These are phyloP conservation scores for Eurystomus glaucurus DNA, from an alignment of 2,797 vertebrate genomes.

Conservation along the genomic window DNA sequence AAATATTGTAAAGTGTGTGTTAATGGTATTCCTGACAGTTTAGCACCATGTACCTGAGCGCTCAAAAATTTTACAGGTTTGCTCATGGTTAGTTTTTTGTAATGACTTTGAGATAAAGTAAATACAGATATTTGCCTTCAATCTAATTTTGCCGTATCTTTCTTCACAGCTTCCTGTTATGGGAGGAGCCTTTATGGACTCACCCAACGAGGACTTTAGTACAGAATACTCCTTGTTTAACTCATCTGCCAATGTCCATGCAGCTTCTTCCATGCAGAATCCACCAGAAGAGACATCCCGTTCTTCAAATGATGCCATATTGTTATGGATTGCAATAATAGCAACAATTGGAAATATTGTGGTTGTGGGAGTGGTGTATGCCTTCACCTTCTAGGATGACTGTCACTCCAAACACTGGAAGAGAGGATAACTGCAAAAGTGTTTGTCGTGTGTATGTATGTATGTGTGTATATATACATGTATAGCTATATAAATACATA, in stretches of 20 bases:
- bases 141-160: constrained; percentile 44
- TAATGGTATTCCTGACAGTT: not conserved
- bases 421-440: constrained; percentile 25
- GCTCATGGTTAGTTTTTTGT: not conserved
- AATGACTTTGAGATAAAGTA: not conserved
- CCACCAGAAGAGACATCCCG: constrained; percentile 90
- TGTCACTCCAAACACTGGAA: not conserved
- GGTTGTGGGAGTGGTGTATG: constrained; percentile 96
- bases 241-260: constrained; percentile 94
- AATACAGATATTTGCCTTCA: not conserved
- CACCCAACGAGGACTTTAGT: constrained; percentile 95
- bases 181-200: constrained; percentile 98
- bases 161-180: constrained; percentile 94
- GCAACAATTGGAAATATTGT: constrained; percentile 99
- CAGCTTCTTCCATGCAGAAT: constrained; percentile 85
- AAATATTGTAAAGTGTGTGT: not conserved
- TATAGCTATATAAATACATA: constrained; percentile 70
- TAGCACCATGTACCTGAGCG: accelerated
- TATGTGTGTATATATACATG: constrained; percentile 63
- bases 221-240: constrained; percentile 97
- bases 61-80: not conserved
- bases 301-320: constrained; percentile 94
- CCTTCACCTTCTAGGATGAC: constrained; percentile 93
- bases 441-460: constrained; percentile 43
- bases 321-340: constrained; percentile 98